Evolutionary conservation across 2,113 vertebrate species (phyloP).

Genomic region (Sterna hirundo): DNA sequence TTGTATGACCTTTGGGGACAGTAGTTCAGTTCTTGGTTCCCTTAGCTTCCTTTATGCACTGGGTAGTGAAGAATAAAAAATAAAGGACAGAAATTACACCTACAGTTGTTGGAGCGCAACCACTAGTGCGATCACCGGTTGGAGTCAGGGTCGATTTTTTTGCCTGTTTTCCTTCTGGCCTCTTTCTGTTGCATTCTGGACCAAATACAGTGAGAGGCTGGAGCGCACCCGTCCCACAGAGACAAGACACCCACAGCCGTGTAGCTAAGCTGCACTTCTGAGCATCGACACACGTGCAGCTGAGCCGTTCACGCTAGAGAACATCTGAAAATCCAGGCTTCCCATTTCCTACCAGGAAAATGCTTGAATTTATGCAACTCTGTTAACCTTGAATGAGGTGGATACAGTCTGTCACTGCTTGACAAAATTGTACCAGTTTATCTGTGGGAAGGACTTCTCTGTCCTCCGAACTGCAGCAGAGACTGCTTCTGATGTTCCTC

Average conservation of each 20-base stretch:
- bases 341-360: background rate
- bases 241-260: background rate
- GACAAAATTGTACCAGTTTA: background rate
- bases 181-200: background rate
- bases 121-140: background rate
- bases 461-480: background rate
- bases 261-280: background rate
- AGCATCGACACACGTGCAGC: accelerated
- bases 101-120: background rate
- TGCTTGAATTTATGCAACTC: background rate
- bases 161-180: background rate
- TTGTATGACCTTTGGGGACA: background rate
- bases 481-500: background rate
- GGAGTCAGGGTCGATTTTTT: background rate
- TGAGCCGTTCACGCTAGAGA: accelerated
- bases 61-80: background rate
- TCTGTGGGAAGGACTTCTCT: background rate
- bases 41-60: background rate
- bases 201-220: background rate
- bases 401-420: background rate
- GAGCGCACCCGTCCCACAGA: background rate
- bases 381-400: background rate
- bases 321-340: background rate
- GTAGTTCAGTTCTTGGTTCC: background rate
- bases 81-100: background rate